Base-by-base conservation (phyloP, 2,888 invertebrate species). In the Notodonta ziczac region DNA sequence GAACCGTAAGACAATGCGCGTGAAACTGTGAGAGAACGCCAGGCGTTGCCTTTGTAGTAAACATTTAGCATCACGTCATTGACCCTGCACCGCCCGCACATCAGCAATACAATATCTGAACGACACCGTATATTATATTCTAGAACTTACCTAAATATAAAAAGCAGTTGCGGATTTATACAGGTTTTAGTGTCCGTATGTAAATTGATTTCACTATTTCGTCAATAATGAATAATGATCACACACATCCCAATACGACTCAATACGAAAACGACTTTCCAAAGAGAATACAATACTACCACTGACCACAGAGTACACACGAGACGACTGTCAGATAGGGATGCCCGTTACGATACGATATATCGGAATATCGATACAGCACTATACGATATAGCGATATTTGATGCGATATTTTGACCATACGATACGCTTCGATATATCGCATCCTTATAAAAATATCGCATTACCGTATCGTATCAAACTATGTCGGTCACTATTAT, bases 41-140 rank as follows among this genome's bases (percentile, higher is more conserved):
- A 94, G 94, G 94, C 94, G 94, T 94, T 94, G 93, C 91, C 94
- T 87, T 91, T 87, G 85, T 92, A 88, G 90, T 93, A 93, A 93
- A 94, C 93, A 93, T 77, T 39, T 80, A 73, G 63, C 78, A 91
- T 92, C 91, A 91, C 92, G 94, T 93, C 93, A 94, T 86, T 90
- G 83, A 86, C 87, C 85, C 65, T 62, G 35, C 84, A 64, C 69
- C 56, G 62, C 63, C 69, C 56, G 62, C 63, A 35, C 35, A 35
- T 0, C 35, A 35, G 2, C 62, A 63, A 69, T 71, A 72, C 66
- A 74, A 76, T 80, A 81, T 79, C 72, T 68, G 79, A 78, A 80
- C 78, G 69, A 66, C 69, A 67, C 59, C 68, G 46, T 51, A 59
- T 24, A 62, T 59, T 35, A 35, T 5, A 73, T 73, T 70, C 56